Percentiles rank a stretch among this genome's conserved stretches.
These are phyloP conservation scores for Petrophora chlorosata DNA, from an alignment of 2,888 invertebrate genomes.

Conservation along the genomic window DNA sequence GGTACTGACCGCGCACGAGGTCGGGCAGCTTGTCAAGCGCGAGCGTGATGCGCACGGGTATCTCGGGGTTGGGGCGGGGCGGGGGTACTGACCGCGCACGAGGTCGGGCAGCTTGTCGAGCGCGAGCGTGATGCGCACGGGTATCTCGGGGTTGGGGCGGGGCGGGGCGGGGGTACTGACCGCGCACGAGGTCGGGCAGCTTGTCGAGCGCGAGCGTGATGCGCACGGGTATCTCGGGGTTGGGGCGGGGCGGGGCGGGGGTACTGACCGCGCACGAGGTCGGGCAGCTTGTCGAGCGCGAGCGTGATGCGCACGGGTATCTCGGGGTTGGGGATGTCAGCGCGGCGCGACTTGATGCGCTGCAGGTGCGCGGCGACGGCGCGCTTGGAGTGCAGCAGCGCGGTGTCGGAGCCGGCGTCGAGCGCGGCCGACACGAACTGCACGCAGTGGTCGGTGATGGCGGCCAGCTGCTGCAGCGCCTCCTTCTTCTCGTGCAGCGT, in stretches of 20 bases:
- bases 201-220: conserved; percentile 92
- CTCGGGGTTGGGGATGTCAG: conserved; percentile 95
- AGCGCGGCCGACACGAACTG: conserved; percentile 92
- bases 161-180: conserved; percentile 65
- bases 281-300: conserved; percentile 91
- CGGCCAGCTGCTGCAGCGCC: conserved; percentile 91
- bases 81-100: conserved; percentile 84
- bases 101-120: conserved; percentile 92
- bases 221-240: conserved; percentile 90
- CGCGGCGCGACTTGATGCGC: conserved; percentile 91
- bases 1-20: too few relatives aligned
- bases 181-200: conserved; percentile 91
- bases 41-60: too few relatives aligned
- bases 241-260: background rate
- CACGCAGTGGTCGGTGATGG: conserved; percentile 95
- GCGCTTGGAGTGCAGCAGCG: conserved; percentile 90
- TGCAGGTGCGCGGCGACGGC: conserved; percentile 84
- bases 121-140: conserved; percentile 91
- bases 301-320: conserved; percentile 93
- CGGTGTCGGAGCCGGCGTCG: conserved; percentile 90
- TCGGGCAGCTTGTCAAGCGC: too few relatives aligned
- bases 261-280: conserved; percentile 87
- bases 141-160: conserved; percentile 92
- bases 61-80: too few relatives aligned
- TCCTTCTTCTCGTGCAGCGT: conserved; percentile 93